A percentile compares a stretch with the other conserved stretches of the same genome.
Conservation (phyloP, 2,113 vertebrate genomes). For the Gallinago paraguaiae region DNA sequence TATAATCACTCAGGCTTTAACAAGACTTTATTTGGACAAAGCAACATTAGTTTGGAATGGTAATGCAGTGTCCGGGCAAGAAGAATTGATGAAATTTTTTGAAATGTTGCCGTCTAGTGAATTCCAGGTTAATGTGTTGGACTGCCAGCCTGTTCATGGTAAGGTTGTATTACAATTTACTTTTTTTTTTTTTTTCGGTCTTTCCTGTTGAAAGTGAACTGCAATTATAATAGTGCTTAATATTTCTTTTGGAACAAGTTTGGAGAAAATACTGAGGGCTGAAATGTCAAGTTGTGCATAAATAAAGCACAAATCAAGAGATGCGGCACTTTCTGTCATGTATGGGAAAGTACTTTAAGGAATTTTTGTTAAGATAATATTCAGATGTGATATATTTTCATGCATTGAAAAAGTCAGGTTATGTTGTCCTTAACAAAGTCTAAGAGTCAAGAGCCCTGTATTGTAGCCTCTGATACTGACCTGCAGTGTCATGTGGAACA, state of each 20-base stretch:
- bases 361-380: background rate
- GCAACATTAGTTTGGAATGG: conserved; percentile 97
- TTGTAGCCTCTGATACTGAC: background rate
- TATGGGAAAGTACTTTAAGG: background rate
- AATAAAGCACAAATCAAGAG: background rate
- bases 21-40: conserved; percentile 91
- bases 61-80: conserved; percentile 90
- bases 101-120: conserved; percentile 96
- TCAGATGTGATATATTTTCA: background rate
- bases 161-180: conserved; percentile 40
- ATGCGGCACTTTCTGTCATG: background rate
- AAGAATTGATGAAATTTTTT: conserved; percentile 91
- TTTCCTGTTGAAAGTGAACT: background rate
- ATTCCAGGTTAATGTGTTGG: conserved; percentile 89
- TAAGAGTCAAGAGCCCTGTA: background rate
- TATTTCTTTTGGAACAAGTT: background rate
- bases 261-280: background rate
- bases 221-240: background rate
- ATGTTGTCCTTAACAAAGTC: background rate
- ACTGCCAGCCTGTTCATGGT: conserved; percentile 97
- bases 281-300: background rate
- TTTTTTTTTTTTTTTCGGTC: background rate
- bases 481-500: background rate
- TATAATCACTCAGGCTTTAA: conserved; percentile 79
- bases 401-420: background rate